Conservation (phyloP, 2,797 vertebrate genomes). For the Danio tinwini region DNA sequence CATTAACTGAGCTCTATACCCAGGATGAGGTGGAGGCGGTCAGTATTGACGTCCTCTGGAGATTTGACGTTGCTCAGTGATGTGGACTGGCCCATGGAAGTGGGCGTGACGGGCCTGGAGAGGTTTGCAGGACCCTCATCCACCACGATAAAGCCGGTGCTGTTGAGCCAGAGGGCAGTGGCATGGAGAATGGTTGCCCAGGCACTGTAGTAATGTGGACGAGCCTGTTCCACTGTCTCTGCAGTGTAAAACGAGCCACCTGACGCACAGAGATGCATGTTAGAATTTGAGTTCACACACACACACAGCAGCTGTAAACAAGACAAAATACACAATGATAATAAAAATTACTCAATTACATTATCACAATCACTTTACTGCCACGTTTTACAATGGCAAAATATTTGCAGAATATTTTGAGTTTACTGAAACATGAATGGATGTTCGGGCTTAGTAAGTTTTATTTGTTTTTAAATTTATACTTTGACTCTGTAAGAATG, state of each 20-base stretch:
- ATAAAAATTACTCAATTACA: neutral
- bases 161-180: constrained; percentile 90
- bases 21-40: constrained; percentile 90
- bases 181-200: constrained; percentile 93
- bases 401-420: neutral
- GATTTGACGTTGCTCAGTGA: constrained; percentile 80
- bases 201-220: constrained; percentile 83
- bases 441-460: neutral
- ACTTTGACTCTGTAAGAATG: too few species aligned
- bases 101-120: constrained; percentile 93
- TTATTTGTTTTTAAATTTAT: neutral
- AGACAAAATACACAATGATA: neutral
- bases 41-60: constrained; percentile 88
- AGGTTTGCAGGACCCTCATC: constrained; percentile 85
- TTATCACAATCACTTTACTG: neutral
- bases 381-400: neutral
- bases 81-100: constrained; percentile 87
- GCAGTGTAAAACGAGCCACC: constrained; percentile 91
- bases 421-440: neutral
- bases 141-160: constrained; percentile 81
- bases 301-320: neutral
- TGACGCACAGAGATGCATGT: constrained; percentile 57
- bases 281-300: neutral
- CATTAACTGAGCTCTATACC: constrained; percentile 73
- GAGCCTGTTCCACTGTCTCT: constrained; percentile 85